Evolutionary conservation across 2,888 invertebrate genomes (phyloP), one percentile per base, ranked within the genome.

Genomic region (Gastracanthus pulcherrimus): DNA sequence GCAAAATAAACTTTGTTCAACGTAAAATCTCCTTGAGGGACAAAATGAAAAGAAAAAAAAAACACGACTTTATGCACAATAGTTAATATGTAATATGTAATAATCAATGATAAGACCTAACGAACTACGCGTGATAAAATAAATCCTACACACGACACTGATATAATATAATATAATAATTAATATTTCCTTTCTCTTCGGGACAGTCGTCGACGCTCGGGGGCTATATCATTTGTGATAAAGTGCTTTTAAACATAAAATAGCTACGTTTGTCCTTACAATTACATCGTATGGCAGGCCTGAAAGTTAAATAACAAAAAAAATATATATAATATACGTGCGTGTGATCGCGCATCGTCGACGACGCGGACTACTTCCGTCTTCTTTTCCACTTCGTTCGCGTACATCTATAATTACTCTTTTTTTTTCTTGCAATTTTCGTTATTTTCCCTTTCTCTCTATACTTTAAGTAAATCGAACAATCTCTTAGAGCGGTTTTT

Each of bases 221-320:
- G 36, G 16, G 36, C 26, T 19, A 23, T 55, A 55, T 23, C 55
- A 55, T 23, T 55, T 36, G 7, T 48, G 6, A n/a, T 48, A 6
- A 38, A 69, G 55, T 41, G 55, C 13, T 31, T 62, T 62, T 66
- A 36, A 58, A 48, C 60, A 69, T 74, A 71, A 70, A 76, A 51
- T 75, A 80, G 80, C 71, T 82, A 77, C 41, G 45, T 76, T 81
- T 76, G 75, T 82, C 72, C 66, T 81, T 88, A 87, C 81, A 86
- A 82, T 86, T 87, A 88, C 84, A 87, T 87, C 84, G 86, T 89
- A 89, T 89, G 89, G 89, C 89, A 89, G 89, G 88, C 87, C 87
- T 85, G 88, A 87, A 85, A 74, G 80, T 84, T 64, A 84, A 71
- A 86, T 84, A 88, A 87, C 85, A 85, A 84, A 84, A 84, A 85